Evolutionary conservation across 1,140 invertebrate species (phyloP), one percentile per base, ranked within the genome.

Genomic region (Fopius arisanus): DNA sequence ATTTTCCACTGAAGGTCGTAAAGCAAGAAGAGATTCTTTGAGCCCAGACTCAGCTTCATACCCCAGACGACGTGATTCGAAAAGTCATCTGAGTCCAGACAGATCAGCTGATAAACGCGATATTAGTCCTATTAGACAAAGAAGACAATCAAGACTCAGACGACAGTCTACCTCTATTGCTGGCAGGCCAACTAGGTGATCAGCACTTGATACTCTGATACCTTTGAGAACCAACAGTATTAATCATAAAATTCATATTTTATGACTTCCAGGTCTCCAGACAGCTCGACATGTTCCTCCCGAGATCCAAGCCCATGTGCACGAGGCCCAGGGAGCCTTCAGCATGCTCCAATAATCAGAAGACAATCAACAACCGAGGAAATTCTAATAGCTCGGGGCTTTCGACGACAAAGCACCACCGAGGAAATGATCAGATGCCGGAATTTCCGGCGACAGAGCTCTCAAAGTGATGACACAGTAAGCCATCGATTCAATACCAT

Each of bases 381-480:
- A 85, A 97, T 97, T 78, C 87, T 97, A 14, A 96, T 96, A 78
- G 94, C 95, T 0, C 90, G 95, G 43, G 96, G 96, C 29, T 97
- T 97, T 85, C 90, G 96, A 0, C 90, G 95, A 33, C 95, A 97
- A 80, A 95, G 94, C 1, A 96, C 96, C 1, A 96, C 95, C 0
- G 96, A 97, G 80, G 96, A 97, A 83, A 96, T 96, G 93, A 96
- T 96, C 54, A 89, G 95, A 4, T 96, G 95, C 82, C 89, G 96
- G 40, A 97, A 97, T 83, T 96, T 96, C 83, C 90, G 94, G 23
- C 89, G 94, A 19, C 93, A 94, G 80, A 94, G 93, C 80, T 94
- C 93, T 0, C 93, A 94, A 78, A 94, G 93, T 80, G 93, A 94
- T 72, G 93, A 94, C 78, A 91, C 92, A 40, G 93, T 92, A 31